A percentile compares a stretch with the other conserved stretches of the same genome.
phyloP scores from a whole-genome alignment of 2,797 vertebrate species.

The Sebastes minor region DNA sequence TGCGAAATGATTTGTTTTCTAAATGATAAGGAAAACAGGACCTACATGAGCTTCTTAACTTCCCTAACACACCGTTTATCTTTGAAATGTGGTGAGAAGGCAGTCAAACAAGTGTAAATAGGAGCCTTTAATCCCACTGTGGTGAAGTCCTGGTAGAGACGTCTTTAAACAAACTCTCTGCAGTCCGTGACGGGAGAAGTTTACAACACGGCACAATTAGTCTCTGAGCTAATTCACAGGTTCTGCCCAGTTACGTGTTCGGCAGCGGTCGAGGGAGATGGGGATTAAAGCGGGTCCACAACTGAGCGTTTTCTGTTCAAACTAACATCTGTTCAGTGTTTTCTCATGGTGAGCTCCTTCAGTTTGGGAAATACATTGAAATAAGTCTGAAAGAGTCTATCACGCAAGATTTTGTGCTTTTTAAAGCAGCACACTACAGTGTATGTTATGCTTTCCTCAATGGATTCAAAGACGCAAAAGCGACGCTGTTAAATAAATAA shows the following conservation, averaged over 20 bases:
- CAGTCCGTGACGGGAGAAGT: conserved; percentile 59
- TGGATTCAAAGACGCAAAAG: not conserved
- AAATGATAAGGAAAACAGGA: not conserved
- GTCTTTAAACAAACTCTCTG: conserved; percentile 69
- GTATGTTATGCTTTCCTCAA: not conserved
- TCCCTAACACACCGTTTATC: not conserved
- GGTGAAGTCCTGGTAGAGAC: conserved; percentile 17
- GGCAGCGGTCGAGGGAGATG: conserved; percentile 36
- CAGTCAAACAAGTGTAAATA: not conserved
- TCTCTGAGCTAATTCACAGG: conserved; percentile 71
- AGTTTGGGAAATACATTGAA: conserved; percentile 49
- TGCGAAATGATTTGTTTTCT: not conserved
- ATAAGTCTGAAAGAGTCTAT: conserved; percentile 15
- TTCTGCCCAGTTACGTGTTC: conserved; percentile 64
- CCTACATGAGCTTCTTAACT: not conserved
- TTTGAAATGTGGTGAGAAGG: not conserved
- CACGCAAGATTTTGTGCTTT: not conserved
- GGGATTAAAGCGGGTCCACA: conserved; percentile 45
- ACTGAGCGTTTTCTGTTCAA: conserved; percentile 58
- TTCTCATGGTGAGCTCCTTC: conserved; percentile 45
- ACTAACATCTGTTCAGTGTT: conserved; percentile 71
- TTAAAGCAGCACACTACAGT: not conserved
- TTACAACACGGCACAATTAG: conserved; percentile 69
- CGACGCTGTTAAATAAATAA: not conserved
- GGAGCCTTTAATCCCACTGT: not conserved